Base-by-base conservation (phyloP, 2,888 invertebrate species). In the Pteria penguin region DNA sequence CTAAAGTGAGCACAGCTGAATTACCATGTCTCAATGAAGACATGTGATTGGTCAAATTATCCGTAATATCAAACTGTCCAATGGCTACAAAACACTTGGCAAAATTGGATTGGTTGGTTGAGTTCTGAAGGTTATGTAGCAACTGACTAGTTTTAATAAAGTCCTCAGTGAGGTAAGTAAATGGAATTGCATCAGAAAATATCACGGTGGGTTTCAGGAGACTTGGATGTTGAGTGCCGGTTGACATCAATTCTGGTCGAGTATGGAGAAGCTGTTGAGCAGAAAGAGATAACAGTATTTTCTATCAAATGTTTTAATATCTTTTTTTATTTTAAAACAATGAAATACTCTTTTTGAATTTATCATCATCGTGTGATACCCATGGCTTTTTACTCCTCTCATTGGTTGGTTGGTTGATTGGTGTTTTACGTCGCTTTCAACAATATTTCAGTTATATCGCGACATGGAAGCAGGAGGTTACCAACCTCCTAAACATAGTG, bases 91-190 rank as follows among this genome's bases (percentile, higher is more conserved):
- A 87, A 77, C 88, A 87, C 60, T 87, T 84, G 32, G 87, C 86
- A 29, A 81, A 75, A 69, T 85, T 83, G 14, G 85, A 76, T 70
- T 85, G 83, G 69, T 83, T 84, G 14, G 86, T 79, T 73, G 86
- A 84, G 63, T 82, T 84, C 29, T 87, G 82, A 24, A 84, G 83
- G 55, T 87, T 87, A 78, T 87, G 84, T 3, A 87, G 72, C 24
- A 89, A 84, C 73, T 88, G 88, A 67, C 85, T 86, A 32, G 87
- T 87, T 74, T 87, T 85, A 68, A 89, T 87, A 76, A 89, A 88
- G 67, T 86, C 88, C 11, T 87, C 87, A 1, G 88, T 86, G 22
- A 89, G 86, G 78, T 85, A 88, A 29, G 84, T 83, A 74, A 85
- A 85, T 3, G 88, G 89, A 66, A 89, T 84, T 32, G 83, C 81